A percentile compares a stretch with the other conserved stretches of the same genome.
phyloP scores from a whole-genome alignment of 2,888 invertebrate genomes.

The Drosophila fungiperda region DNA sequence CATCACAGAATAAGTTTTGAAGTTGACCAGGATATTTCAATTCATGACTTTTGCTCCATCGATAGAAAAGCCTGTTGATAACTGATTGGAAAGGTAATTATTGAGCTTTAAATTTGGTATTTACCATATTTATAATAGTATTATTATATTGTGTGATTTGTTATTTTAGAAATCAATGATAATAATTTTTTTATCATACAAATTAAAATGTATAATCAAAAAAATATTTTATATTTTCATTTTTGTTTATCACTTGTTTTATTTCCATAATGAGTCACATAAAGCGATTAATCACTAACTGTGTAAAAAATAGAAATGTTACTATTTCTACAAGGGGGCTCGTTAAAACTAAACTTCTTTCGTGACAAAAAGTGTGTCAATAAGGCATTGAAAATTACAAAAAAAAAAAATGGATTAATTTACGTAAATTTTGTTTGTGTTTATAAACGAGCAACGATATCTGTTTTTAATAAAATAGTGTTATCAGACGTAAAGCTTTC shows the following conservation, averaged over 20 bases:
- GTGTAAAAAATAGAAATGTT: neutral
- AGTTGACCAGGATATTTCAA: neutral
- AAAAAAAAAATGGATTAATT: neutral
- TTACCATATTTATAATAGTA: neutral
- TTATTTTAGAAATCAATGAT: neutral
- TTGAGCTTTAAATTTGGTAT: neutral
- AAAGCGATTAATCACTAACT: neutral
- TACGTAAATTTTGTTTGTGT: slow-evolving; percentile 2
- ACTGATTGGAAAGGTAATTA: neutral
- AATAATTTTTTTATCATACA: neutral
- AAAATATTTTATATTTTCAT: neutral
- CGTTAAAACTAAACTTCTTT: neutral
- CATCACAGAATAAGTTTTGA: neutral
- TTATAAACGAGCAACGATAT: slow-evolving; percentile 16
- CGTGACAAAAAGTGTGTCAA: slow-evolving; percentile 1
- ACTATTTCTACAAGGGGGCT: neutral
- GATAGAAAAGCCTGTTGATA: neutral
- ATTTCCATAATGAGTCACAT: neutral
- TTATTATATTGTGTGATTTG: neutral
- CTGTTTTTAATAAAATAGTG: slow-evolving; percentile 15
- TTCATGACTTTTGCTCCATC: neutral
- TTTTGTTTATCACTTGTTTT: neutral
- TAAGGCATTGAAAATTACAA: neutral
- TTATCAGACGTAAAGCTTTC: slow-evolving; percentile 34
- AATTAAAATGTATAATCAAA: neutral